Evolutionary conservation across 2,797 vertebrate genomes (phyloP).

Genomic region (Anguilla anguilla): DNA sequence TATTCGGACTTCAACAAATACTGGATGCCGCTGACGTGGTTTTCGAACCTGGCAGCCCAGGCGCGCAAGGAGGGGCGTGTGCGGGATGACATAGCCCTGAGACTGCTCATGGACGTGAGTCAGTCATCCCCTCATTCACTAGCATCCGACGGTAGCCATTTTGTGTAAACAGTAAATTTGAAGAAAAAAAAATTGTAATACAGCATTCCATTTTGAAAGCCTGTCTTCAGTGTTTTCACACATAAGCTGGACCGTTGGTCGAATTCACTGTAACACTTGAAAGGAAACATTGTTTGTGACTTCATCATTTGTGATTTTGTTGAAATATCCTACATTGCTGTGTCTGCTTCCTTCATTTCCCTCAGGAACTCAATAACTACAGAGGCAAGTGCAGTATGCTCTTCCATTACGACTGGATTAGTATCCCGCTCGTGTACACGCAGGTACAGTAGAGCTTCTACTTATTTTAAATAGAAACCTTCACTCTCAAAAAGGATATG

Average conservation of each 20-base stretch:
- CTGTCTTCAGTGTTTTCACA: not conserved
- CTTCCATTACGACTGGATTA: slow-evolving; percentile 93
- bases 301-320: not conserved
- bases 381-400: slow-evolving; percentile 84
- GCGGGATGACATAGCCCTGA: slow-evolving; percentile 80
- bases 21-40: slow-evolving; percentile 91
- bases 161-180: not conserved
- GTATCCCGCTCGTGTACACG: slow-evolving; percentile 87
- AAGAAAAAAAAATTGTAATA: not conserved
- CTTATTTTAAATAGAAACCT: not conserved
- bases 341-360: slow-evolving; percentile 27
- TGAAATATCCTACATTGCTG: not conserved
- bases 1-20: slow-evolving; percentile 92
- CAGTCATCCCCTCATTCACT: not conserved
- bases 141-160: not conserved
- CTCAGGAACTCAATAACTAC: slow-evolving; percentile 88
- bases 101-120: slow-evolving; percentile 86
- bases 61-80: slow-evolving; percentile 80
- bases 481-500: not conserved
- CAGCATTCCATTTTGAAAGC: not conserved
- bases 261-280: not conserved
- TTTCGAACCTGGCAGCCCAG: slow-evolving; percentile 82
- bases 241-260: not conserved
- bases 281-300: not conserved
- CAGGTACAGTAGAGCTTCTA: slow-evolving; percentile 62